Base-by-base conservation (phyloP, 1,140 invertebrate species). In the Lucilia sericata region DNA sequence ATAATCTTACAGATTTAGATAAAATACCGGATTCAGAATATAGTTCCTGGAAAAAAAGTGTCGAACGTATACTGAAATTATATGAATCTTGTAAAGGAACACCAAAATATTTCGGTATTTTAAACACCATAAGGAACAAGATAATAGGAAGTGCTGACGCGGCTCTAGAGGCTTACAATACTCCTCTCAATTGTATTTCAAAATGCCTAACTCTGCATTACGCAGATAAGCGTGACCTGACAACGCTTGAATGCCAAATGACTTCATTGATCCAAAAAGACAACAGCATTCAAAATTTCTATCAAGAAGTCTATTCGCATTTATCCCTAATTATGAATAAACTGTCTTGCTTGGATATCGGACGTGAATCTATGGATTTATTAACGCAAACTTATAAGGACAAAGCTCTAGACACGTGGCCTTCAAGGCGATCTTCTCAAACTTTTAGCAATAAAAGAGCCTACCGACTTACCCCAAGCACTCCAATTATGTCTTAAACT, bases 81-180 rank as follows among this genome's bases (percentile, higher is more conserved):
- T 84, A 65, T 65, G 75, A 84, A n/a, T 7, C 36, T 21, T 25
- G 51, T 13, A 80, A 34, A 60, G 75, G 76, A 3, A 82, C 55
- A 34, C 51, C 83, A 70, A 84, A 81, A 65, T 81, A 65, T 84
- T 84, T 81, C 25, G 83, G 51, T 60, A 70, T 70, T 47, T 36
- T 81, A 21, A 80, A 65, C 30, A 74, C 49, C 2, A 70, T 84
- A 42, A 25, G 83, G 3, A 81, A 81, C 19, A 84, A 84, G 60
- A 84, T 84, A 5, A 51, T 74, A 74, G 83, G 83, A 19, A 55
- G 36, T n/a, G 51, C 83, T 8, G 75, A 80, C 51, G 34, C 42
- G 13, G 83, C 83, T 30, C 36, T 84, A n/a, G 76, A 80, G 60
- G 19, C 75, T 9, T 84, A 81, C 42, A 84, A 84, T 30, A 84